These are phyloP conservation scores for Pecten maximus DNA, from an alignment of 2,888 invertebrate species.

Conservation along the genomic window DNA sequence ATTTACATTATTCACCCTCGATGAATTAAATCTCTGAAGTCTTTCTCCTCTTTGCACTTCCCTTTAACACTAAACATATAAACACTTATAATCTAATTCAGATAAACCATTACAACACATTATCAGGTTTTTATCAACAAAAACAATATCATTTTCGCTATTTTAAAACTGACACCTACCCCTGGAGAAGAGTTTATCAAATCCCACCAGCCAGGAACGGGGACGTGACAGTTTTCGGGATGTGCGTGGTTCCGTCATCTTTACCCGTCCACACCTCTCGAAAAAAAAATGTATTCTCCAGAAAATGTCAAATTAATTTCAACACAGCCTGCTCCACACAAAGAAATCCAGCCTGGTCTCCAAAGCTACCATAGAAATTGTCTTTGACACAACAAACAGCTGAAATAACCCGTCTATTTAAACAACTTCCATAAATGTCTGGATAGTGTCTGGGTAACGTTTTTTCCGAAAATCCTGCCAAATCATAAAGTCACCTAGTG, in stretches of 20 bases:
- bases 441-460: neutral
- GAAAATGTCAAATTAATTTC: neutral
- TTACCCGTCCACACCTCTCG: conserved; percentile 21
- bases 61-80: neutral
- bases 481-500: neutral
- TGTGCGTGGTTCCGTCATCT: conserved; percentile 26
- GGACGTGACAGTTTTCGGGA: conserved; percentile 40
- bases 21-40: too few relatives aligned
- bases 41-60: too few relatives aligned
- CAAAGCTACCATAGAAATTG: neutral
- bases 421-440: neutral
- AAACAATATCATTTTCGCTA: neutral
- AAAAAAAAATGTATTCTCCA: neutral
- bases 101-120: neutral
- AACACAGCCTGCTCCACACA: neutral
- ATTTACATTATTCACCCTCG: too few relatives aligned
- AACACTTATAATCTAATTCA: neutral
- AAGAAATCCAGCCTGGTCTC: neutral
- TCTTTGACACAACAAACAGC: neutral
- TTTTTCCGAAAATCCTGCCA: neutral
- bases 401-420: neutral
- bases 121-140: neutral
- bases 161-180: conserved; percentile 38
- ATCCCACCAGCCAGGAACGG: conserved; percentile 45
- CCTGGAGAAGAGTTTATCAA: conserved; percentile 50